A percentile compares a stretch with the other conserved stretches of the same genome.
Evolutionary conservation across 2,113 vertebrate genomes (phyloP).

Genomic region (Cololabis saira): DNA sequence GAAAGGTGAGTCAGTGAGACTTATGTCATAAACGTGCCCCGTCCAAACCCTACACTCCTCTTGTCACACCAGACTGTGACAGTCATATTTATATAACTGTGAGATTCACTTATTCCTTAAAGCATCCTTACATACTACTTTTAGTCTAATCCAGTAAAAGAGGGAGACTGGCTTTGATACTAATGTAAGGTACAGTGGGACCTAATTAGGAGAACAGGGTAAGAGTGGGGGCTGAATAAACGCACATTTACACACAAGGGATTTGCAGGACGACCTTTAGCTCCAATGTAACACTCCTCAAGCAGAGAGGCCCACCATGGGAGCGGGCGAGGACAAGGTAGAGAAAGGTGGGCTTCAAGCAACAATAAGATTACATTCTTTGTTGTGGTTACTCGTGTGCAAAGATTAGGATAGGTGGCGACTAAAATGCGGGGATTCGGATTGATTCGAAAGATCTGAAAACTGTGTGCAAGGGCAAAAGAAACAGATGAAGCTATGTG

Average conservation of each 20-base stretch:
- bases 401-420: slow-evolving; percentile 24
- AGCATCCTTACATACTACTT: background rate
- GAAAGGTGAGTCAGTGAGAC: slow-evolving; percentile 36
- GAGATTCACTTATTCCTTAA: background rate
- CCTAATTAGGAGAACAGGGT: slow-evolving; percentile 59
- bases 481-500: slow-evolving; percentile 53
- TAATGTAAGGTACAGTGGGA: slow-evolving; percentile 45
- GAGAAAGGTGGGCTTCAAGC: slow-evolving; percentile 22
- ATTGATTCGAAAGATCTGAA: slow-evolving; percentile 20
- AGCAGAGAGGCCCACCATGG: slow-evolving; percentile 43
- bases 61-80: background rate
- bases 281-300: slow-evolving; percentile 60
- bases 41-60: background rate
- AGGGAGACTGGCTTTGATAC: slow-evolving; percentile 28
- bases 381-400: slow-evolving; percentile 25
- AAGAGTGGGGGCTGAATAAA: slow-evolving; percentile 51
- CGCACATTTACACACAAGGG: slow-evolving; percentile 48
- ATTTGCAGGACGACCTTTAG: slow-evolving; percentile 35
- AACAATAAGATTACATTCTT: slow-evolving; percentile 17
- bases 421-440: slow-evolving; percentile 21
- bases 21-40: slow-evolving; percentile 1
- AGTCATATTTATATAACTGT: too few species aligned
- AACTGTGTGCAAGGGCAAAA: slow-evolving; percentile 20
- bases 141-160: background rate
- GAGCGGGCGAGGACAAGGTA: slow-evolving; percentile 31